Conservation (phyloP, 2,888 invertebrate species). For the Noctuana brunneofusca region DNA sequence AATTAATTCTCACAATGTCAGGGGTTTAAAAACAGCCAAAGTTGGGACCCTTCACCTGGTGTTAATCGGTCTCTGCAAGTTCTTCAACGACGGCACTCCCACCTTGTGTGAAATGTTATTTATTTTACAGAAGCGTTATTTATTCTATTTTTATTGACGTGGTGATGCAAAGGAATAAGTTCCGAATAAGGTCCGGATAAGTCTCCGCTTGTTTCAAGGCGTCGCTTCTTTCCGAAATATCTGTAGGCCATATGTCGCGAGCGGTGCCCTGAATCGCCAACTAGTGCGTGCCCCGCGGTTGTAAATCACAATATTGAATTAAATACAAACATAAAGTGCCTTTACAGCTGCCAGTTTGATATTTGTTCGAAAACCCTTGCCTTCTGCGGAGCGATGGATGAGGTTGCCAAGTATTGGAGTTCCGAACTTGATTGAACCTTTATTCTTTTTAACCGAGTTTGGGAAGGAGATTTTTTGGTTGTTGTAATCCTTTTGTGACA, state of each 20-base stretch:
- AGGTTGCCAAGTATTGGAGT: not conserved
- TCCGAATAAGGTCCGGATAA: too few species aligned
- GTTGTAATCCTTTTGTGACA: not conserved
- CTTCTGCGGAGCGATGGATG: not conserved
- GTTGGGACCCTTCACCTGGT: too few species aligned
- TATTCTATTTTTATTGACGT: too few species aligned
- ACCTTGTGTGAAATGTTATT: too few species aligned
- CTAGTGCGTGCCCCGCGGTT: conserved; percentile 40
- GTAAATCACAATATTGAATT: conserved; percentile 40
- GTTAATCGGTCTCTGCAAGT: too few species aligned
- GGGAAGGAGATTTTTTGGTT: too few species aligned
- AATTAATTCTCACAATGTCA: too few species aligned
- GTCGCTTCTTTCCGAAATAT: conserved; percentile 53
- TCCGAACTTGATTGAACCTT: not conserved
- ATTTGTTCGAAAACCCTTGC: conserved; percentile 13
- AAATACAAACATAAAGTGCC: conserved; percentile 39
- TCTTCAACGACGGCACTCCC: too few species aligned
- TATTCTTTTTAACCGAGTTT: too few species aligned
- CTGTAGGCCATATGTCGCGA: conserved; percentile 63
- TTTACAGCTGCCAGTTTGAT: conserved; percentile 27
- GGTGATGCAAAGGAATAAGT: too few species aligned
- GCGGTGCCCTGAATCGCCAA: conserved; percentile 62
- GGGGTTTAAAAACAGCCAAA: too few species aligned
- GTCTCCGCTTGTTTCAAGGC: conserved; percentile 42
- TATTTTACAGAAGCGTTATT: too few species aligned